Evolutionary conservation across 2,888 invertebrate genomes (phyloP).

Genomic region (Tethea ocularis): DNA sequence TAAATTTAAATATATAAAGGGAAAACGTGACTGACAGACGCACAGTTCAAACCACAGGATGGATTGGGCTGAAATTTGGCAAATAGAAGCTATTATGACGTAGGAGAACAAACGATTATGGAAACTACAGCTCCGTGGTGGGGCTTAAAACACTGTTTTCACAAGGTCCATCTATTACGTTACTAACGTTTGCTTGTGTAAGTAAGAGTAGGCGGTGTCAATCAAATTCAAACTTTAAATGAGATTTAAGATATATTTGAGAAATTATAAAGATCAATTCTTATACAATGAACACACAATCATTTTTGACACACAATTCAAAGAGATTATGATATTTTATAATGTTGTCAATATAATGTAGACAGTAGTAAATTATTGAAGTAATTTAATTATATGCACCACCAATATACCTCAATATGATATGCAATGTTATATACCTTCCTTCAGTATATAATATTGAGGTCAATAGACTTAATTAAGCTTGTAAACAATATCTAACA

Average conservation of each 20-base stretch:
- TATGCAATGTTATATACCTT: too few relatives aligned
- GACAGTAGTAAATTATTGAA: not conserved
- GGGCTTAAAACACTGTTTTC: not conserved
- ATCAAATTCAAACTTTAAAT: not conserved
- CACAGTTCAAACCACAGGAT: too few relatives aligned
- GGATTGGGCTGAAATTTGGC: too few relatives aligned
- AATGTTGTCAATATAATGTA: not conserved
- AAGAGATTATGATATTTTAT: not conserved
- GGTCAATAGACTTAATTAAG: slow-evolving; percentile 6
- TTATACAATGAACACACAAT: not conserved
- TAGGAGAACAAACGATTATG: too few relatives aligned
- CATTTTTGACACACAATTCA: not conserved
- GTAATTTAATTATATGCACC: too few relatives aligned
- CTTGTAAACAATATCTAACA: slow-evolving; percentile 6
- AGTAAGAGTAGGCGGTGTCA: not conserved
- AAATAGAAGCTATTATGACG: too few relatives aligned
- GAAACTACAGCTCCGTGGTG: too few relatives aligned
- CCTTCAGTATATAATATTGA: not conserved
- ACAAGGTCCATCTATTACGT: not conserved
- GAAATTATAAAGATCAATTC: not conserved
- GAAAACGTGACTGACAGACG: too few relatives aligned
- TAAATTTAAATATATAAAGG: too few relatives aligned
- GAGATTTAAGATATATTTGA: not conserved
- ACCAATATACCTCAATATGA: too few relatives aligned
- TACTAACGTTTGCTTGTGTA: not conserved